Evolutionary conservation across 2,797 vertebrate genomes (phyloP).

Genomic region (Anolis apletophallus): DNA sequence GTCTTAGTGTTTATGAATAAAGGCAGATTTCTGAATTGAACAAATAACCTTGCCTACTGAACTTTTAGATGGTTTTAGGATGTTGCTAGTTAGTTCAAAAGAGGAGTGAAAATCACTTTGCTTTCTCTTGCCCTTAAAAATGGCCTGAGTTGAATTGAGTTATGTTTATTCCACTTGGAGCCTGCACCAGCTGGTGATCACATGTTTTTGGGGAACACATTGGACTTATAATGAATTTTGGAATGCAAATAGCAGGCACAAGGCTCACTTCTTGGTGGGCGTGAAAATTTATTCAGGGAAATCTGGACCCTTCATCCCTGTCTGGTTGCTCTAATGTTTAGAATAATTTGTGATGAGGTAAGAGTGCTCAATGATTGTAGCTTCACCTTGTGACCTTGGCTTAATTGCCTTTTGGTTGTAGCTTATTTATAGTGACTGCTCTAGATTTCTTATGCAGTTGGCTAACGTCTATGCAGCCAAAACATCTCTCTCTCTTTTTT

Average conservation of each 20-base stretch:
- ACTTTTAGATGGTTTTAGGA: constrained; percentile 47
- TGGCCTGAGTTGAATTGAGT: constrained; percentile 63
- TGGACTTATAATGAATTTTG: constrained; percentile 62
- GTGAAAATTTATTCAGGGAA: constrained; percentile 56
- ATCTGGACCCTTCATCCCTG: not conserved
- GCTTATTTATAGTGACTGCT: not conserved
- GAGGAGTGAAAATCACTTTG: constrained; percentile 50
- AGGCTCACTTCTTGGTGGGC: constrained; percentile 40
- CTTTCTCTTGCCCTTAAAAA: constrained; percentile 65
- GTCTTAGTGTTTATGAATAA: too few species aligned
- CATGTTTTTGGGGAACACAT: constrained; percentile 59
- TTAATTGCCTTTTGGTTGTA: constrained; percentile 29
- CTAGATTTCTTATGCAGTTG: constrained; percentile 12
- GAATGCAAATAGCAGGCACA: constrained; percentile 58
- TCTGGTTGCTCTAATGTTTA: constrained; percentile 46
- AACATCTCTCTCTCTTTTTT: not conserved
- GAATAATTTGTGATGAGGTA: constrained; percentile 35
- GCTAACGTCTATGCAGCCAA: constrained; percentile 27
- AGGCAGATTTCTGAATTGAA: constrained; percentile 36
- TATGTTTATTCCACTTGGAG: constrained; percentile 68
- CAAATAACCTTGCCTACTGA: constrained; percentile 37
- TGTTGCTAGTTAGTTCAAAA: constrained; percentile 46
- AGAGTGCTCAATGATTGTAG: not conserved
- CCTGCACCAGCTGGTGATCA: constrained; percentile 60
- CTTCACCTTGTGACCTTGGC: constrained; percentile 23